Evolutionary conservation across 30 jellyfish, hydroid and myxozoan species (phyloP), one percentile per base, ranked within the genome.

Genomic region (Hydractinia symbiolongicarpus): DNA sequence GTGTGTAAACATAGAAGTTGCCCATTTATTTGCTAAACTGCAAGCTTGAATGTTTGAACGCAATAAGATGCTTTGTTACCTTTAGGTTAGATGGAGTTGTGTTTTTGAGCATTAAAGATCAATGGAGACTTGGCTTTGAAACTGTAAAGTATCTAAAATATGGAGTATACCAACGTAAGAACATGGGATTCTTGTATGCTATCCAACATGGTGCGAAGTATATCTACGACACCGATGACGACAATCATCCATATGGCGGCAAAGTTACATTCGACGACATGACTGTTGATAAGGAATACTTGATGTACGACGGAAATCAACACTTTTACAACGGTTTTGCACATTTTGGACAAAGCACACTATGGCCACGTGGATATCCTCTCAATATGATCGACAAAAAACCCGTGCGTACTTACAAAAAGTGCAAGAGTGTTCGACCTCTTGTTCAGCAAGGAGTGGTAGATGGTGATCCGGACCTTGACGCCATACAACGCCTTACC

Each of bases 361-460:
- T 91, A n/a, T 91, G 98, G 98, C 98, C 98, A 1, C 85, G 98
- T 15, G 98, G 98, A 77, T 91, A 86, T 76, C 98, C 98, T n/a
- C 81, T 91, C 15, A 89, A 87, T 68, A 57, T 54, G 73, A 83
- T 91, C 15, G 95, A 89, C 9, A 90, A 91, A 55, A 83, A 62
- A 44, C 94, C 95, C 4, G 91, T 86, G 86, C 84, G 84, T 30
- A 60, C 81, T 17, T 89, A 77, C 30, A 80, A 73, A 78, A 83
- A 83, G 81, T 91, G 98, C 87, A 53, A 66, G 16, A 79, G 81
- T 4, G 89, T 88, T 52, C 73, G 77, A 19, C 94, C 98, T 4
- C 86, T 86, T 56, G 94, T 91, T 9, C 98, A 91, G 72, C 98
- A 91, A 70, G 98, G 98, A 13, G 98, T 91, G 11, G 98, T 91